phyloP scores from a whole-genome alignment of 2,888 invertebrate species.

The Parelbella ahira region DNA sequence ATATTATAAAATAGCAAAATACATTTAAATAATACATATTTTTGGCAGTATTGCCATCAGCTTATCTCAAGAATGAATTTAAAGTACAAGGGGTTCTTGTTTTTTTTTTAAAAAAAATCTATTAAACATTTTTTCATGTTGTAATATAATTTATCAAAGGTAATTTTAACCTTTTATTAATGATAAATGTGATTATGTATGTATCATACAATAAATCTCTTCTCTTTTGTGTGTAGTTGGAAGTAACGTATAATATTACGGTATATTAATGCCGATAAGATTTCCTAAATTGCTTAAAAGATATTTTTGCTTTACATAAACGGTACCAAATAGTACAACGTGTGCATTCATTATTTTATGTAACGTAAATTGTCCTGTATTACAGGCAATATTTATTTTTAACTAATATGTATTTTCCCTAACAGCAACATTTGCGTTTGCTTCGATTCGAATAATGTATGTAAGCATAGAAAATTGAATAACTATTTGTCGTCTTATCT shows the following conservation, averaged over 20 bases:
- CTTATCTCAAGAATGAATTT: no score
- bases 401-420: slow-evolving; percentile 10
- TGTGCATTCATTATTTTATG: slow-evolving; percentile 43
- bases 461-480: slow-evolving; percentile 1
- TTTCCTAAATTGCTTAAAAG: background rate
- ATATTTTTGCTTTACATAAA: background rate
- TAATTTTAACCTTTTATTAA: no score
- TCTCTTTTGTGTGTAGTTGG: background rate
- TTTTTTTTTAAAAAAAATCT: no score
- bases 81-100: no score
- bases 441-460: slow-evolving; percentile 13
- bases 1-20: no score
- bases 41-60: no score
- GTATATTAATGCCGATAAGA: background rate
- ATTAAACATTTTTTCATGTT: no score
- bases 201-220: no score
- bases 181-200: no score
- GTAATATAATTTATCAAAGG: no score
- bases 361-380: background rate
- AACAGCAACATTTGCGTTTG: background rate
- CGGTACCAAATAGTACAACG: slow-evolving; percentile 58
- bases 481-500: slow-evolving; percentile 8
- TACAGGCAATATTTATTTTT: slow-evolving; percentile 6
- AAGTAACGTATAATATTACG: background rate
- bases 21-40: no score